Evolutionary conservation across 2,888 invertebrate species (phyloP), one percentile per base, ranked within the genome.

Genomic region (Macaria notata): DNA sequence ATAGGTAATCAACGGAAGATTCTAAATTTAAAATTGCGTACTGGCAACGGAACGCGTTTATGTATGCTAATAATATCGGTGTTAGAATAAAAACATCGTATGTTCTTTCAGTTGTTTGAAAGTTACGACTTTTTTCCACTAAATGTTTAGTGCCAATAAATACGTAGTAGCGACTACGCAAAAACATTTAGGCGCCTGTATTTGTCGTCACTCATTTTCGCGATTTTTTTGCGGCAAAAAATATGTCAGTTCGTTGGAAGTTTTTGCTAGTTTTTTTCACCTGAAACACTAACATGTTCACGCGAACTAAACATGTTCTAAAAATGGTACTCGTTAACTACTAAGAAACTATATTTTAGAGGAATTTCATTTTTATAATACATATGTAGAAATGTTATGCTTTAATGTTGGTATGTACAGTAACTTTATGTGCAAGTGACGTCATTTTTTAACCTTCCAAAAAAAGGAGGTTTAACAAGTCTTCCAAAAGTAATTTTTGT

Each of bases 11-110:
- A 62, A 54, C 46, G 46, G 47, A 51, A 56, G 46, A 54, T 59
- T 59, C 63, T 62, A 65, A 59, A 63, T 63, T 56, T 59, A 59
- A 59, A 59, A 50, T 54, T 54, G 44, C 47, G 59, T 59, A 51
- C 47, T 48, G 47, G 59, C 54, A 51, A 59, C 59, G 51, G 50
- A 42, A 54, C 50, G 47, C 50, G 44, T 53, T 41, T 59, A 54
- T 49, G 54, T 36, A 54, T 42, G 43, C 52, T 56, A 59, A 56
- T 52, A 49, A 46, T 55, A 51, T 50, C 30, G 4, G 41, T 0
- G 30, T 30, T 41, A 50, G 45, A 31, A 4, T 19, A 49, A 57
- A 33, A 53, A 53, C 33, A 49, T 8, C 53, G 53, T 57, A 53
- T 38, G 30, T 46, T 3, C 7, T 30, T 5, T 0, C 6, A 3